Conservation (phyloP, 2,113 vertebrate genomes). For the Pseudorectes ferrugineus region DNA sequence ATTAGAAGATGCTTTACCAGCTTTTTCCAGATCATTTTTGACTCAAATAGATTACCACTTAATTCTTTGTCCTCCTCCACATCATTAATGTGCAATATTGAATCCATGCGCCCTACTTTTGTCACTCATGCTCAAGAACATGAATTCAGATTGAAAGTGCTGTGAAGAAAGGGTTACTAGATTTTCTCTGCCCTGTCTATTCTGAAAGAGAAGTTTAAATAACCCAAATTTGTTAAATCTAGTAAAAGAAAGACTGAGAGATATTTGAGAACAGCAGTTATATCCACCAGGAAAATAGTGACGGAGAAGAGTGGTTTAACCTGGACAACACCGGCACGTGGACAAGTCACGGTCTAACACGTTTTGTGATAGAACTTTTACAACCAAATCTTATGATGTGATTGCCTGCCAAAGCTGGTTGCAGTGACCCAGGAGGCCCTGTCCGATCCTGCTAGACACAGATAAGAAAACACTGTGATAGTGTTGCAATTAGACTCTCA, state of each 20-base stretch:
- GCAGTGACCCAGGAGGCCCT: neutral
- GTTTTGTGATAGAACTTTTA: neutral
- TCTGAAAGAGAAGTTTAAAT: neutral
- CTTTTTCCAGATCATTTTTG: constrained; percentile 35
- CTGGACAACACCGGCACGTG: neutral
- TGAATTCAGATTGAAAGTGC: neutral
- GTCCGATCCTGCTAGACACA: neutral
- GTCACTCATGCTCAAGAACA: constrained; percentile 16
- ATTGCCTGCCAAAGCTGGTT: neutral
- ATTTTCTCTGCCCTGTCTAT: neutral
- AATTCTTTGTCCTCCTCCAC: constrained; percentile 1
- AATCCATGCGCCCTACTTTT: constrained; percentile 40
- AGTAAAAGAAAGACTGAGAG: neutral
- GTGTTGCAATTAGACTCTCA: neutral
- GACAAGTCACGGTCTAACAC: neutral
- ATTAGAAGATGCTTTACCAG: constrained; percentile 5
- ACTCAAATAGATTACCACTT: constrained; percentile 32
- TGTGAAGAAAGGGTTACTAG: neutral
- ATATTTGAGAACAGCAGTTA: neutral
- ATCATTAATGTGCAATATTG: constrained; percentile 25
- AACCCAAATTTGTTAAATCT: neutral
- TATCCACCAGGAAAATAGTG: neutral
- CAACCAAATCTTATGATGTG: neutral
- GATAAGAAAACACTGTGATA: neutral
- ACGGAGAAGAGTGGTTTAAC: neutral